These are phyloP conservation scores for Mobula birostris DNA, from an alignment of 2,113 vertebrate genomes.

Conservation along the genomic window DNA sequence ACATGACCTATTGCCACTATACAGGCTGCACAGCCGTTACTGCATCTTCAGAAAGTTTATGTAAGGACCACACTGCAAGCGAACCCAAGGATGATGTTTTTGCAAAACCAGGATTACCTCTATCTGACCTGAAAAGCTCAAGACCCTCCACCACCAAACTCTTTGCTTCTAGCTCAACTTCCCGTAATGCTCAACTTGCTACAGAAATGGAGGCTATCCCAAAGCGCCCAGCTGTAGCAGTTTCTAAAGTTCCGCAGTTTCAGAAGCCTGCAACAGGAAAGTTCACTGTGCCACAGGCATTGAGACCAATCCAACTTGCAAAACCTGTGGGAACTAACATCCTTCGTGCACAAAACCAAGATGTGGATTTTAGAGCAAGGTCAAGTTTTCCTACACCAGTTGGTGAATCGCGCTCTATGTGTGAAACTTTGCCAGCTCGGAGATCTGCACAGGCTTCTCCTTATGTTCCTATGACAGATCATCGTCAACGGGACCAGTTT, in stretches of 20 bases:
- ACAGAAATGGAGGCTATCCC: constrained; percentile 55
- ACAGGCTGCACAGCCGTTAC: constrained; percentile 44
- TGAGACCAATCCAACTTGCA: neutral
- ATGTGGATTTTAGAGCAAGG: neutral
- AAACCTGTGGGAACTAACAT: neutral
- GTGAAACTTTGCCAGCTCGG: neutral
- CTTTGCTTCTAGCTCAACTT: constrained; percentile 57
- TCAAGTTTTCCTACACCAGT: neutral
- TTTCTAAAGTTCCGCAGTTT: neutral
- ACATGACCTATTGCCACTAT: constrained; percentile 40
- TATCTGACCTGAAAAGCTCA: constrained; percentile 43
- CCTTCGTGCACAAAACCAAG: constrained; percentile 20
- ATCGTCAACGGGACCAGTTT: constrained; percentile 45
- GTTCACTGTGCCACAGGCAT: neutral
- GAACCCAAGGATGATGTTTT: constrained; percentile 53
- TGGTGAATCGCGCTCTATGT: neutral
- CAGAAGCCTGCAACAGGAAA: neutral
- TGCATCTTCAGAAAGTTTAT: constrained; percentile 39
- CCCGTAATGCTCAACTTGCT: constrained; percentile 61
- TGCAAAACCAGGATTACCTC: constrained; percentile 54
- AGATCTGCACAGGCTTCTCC: neutral
- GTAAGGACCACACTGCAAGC: constrained; percentile 43
- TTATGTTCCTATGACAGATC: neutral
- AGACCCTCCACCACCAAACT: constrained; percentile 64
- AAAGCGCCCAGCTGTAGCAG: constrained; percentile 26